phyloP scores from a whole-genome alignment of 1,140 invertebrate species.

The Lepidostoma basale region DNA sequence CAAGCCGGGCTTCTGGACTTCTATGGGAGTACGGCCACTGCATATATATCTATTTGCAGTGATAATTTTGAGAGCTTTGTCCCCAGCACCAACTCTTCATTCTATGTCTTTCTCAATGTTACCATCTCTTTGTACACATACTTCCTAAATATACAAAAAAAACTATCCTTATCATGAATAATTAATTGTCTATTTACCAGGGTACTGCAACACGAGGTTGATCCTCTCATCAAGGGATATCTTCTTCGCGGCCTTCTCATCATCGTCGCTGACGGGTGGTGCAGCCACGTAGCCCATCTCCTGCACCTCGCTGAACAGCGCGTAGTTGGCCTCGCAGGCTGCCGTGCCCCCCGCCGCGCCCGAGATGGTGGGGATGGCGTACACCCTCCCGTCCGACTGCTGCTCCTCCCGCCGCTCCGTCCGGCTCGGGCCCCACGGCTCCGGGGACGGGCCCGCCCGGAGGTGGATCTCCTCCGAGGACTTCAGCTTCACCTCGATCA shows the following conservation, averaged over 20 bases:
- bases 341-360: background rate
- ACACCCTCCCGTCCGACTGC: constrained; percentile 12
- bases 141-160: too few species aligned
- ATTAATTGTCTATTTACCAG: constrained; percentile 34
- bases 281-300: background rate
- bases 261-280: background rate
- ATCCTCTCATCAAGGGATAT: constrained; percentile 45
- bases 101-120: too few species aligned
- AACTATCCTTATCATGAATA: too few species aligned
- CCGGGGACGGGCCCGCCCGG: background rate
- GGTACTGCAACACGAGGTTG: constrained; percentile 39
- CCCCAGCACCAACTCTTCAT: too few species aligned
- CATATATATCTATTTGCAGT: too few species aligned
- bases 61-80: too few species aligned
- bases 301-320: background rate
- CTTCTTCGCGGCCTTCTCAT: constrained; percentile 18
- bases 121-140: too few species aligned
- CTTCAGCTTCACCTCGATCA: constrained; percentile 31
- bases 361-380: constrained; percentile 40
- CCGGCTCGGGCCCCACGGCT: background rate
- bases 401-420: background rate
- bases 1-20: too few species aligned
- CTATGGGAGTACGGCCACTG: too few species aligned
- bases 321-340: constrained; percentile 3
- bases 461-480: constrained; percentile 13